Percentiles rank a stretch among this genome's conserved stretches.
These are phyloP conservation scores for Netelia virgata DNA, from an alignment of 2,888 invertebrate species.

Conservation along the genomic window DNA sequence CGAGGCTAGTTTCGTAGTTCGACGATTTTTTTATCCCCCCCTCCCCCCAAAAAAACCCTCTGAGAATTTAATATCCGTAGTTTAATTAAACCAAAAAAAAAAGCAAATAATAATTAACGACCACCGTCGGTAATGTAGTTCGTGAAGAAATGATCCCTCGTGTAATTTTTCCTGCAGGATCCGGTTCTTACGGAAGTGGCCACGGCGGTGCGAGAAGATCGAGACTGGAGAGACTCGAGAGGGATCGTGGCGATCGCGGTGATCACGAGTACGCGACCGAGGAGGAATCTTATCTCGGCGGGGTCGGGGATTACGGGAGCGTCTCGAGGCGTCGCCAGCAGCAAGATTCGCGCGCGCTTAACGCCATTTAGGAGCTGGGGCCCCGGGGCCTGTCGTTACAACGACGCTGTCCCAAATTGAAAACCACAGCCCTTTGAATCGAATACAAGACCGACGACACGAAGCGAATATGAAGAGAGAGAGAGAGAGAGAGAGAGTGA, in stretches of 20 bases:
- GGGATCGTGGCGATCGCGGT: conserved; percentile 84
- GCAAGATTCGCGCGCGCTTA: conserved; percentile 87
- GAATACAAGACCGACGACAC: conserved; percentile 41
- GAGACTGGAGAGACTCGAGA: conserved; percentile 82
- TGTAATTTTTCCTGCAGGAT: conserved; percentile 65
- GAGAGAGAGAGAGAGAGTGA: neutral
- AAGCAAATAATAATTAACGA: neutral
- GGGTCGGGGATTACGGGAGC: conserved; percentile 86
- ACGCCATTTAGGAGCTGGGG: conserved; percentile 89
- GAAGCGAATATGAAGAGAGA: conserved; percentile 79
- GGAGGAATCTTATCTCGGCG: conserved; percentile 85
- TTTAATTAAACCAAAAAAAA: neutral
- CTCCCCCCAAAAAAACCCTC: neutral
- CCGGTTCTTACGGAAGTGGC: conserved; percentile 77
- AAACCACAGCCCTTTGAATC: conserved; percentile 83
- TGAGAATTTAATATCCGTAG: conserved; percentile 14
- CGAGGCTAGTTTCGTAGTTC: conserved; percentile 40
- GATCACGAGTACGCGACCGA: conserved; percentile 84
- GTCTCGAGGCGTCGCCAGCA: conserved; percentile 87
- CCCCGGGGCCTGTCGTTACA: conserved; percentile 84
- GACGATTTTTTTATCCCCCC: conserved; percentile 42
- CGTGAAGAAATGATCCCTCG: conserved; percentile 10
- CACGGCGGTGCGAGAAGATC: conserved; percentile 82
- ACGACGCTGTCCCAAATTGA: conserved; percentile 84
- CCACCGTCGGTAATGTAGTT: conserved; percentile 4